Evolutionary conservation across 2,888 invertebrate species (phyloP), one percentile per base, ranked within the genome.

Genomic region (Agelastica alni): DNA sequence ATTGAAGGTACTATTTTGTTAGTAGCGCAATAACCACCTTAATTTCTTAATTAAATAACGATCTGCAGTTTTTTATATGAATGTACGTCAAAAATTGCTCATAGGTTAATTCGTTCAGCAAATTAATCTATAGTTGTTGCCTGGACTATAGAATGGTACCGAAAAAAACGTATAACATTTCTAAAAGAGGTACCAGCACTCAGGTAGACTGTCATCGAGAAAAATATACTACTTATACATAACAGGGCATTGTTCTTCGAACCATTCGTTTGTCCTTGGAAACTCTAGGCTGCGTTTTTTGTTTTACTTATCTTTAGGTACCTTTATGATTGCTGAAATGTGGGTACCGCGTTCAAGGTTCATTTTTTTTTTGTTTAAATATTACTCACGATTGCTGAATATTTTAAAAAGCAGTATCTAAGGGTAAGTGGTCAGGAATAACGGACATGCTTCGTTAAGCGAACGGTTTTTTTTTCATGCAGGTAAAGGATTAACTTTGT

Each of bases 231-330:
- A n/a, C 10, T 55, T 62, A 58, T 59, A 60, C 58, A 67, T 66
- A 69, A 70, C 68, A 61, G 69, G 67, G 67, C 69, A 70, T 70
- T 71, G 70, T 71, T 70, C 70, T 66, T 66, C 34, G 34, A 45
- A 17, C 49, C 55, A 53, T 32, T 14, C 30, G 39, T 53, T 54
- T 69, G 63, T 62, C 71, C 70, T 71, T 71, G 68, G 58, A 60
- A 55, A 54, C 56, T 52, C 37, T 45, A 26, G 26, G 41, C 12
- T 22, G 53, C 26, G 34, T 56, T 49, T 49, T 17, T 39, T 49
- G 32, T 22, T 41, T 49, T 16, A 41, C 47, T 36, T 51, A 53
- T 46, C 53, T 53, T 53, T 31, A 31, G 49, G 49, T 49, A 41
- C 41, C 18, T 46, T 30, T 31, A 34, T 18, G 28, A 13, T 42